Conservation (phyloP, 2,888 invertebrate genomes). For the Drosophila mercatorum region DNA sequence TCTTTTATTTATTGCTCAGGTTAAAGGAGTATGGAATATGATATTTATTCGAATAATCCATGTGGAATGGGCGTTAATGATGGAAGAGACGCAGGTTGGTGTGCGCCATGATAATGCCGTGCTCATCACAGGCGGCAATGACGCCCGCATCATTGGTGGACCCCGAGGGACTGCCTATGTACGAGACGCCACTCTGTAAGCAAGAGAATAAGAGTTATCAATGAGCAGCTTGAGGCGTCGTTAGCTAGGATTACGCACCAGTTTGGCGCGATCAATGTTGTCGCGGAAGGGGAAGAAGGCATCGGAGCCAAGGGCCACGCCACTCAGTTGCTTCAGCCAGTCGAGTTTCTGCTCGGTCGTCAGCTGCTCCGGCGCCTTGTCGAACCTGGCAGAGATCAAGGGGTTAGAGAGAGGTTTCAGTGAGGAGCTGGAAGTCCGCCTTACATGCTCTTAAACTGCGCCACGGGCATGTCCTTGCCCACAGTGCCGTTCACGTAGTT, state of each 20-base stretch:
- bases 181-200: constrained; percentile 95
- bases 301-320: constrained; percentile 96
- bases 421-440: constrained; percentile 70
- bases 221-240: rapidly evolving
- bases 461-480: constrained; percentile 92
- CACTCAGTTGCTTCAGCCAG: constrained; percentile 90
- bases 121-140: constrained; percentile 95
- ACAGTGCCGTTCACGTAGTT: constrained; percentile 96
- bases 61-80: constrained; percentile 87
- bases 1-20: constrained; percentile 34
- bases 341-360: constrained; percentile 88
- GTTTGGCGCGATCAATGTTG: constrained; percentile 95
- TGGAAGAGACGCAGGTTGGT: constrained; percentile 97
- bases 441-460: constrained; percentile 90
- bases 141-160: constrained; percentile 97
- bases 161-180: constrained; percentile 96
- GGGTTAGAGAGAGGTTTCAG: neutral
- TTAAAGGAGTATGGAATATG: constrained; percentile 5
- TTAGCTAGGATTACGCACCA: constrained; percentile 86
- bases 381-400: constrained; percentile 71
- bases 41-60: neutral
- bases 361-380: constrained; percentile 89
- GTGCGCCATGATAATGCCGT: constrained; percentile 93
- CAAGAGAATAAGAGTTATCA: neutral
- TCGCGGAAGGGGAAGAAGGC: constrained; percentile 99